phyloP scores from a whole-genome alignment of 2,113 vertebrate genomes.

The Halcyon senegalensis region DNA sequence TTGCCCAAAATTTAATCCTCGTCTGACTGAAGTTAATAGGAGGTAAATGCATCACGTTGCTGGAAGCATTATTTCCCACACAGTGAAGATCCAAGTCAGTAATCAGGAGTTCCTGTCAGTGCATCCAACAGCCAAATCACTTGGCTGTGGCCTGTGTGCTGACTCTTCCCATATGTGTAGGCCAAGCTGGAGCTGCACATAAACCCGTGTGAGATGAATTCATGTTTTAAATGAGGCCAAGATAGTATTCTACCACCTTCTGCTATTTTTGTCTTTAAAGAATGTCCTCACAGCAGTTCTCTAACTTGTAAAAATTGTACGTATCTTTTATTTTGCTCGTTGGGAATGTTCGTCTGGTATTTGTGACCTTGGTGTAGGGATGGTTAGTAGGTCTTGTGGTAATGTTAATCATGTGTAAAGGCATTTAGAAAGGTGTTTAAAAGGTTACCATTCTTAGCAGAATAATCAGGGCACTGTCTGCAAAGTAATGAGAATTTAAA shows the following conservation, averaged over 20 bases:
- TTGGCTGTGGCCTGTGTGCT: not conserved
- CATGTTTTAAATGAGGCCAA: not conserved
- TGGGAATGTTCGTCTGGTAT: not conserved
- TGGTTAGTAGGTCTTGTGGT: not conserved
- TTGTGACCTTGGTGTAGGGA: not conserved
- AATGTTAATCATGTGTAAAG: not conserved
- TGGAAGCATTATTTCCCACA: not conserved
- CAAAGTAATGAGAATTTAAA: slow-evolving; percentile 29
- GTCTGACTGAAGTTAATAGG: not conserved
- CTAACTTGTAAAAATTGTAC: not conserved
- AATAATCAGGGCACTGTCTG: slow-evolving; percentile 41
- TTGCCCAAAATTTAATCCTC: not conserved
- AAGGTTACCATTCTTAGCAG: not conserved
- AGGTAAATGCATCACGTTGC: not conserved
- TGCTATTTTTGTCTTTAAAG: not conserved
- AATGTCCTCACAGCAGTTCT: not conserved
- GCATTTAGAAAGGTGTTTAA: slow-evolving; percentile 1
- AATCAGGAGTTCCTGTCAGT: not conserved
- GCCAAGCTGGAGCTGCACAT: not conserved
- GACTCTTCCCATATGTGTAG: not conserved
- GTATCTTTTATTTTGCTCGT: not conserved
- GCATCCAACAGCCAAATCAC: not conserved
- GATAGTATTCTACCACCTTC: not conserved
- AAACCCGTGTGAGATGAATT: not conserved
- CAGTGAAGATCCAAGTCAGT: not conserved